These are phyloP conservation scores for Rhinogobio ventralis DNA, from an alignment of 2,797 vertebrate genomes.

Conservation along the genomic window DNA sequence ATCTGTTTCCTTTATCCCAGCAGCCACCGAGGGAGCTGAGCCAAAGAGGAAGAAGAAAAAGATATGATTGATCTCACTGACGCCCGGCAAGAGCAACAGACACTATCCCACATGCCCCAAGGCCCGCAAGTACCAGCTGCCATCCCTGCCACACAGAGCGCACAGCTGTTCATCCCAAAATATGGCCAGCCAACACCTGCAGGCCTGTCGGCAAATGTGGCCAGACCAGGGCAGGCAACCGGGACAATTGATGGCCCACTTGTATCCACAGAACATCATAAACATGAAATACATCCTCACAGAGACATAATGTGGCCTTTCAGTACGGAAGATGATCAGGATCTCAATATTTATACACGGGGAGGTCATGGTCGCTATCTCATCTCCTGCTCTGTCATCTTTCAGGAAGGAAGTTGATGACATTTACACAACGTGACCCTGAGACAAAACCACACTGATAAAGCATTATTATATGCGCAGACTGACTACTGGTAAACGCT, in stretches of 20 bases:
- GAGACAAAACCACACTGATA: constrained; percentile 39
- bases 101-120: constrained; percentile 8
- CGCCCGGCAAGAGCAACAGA: neutral
- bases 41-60: constrained; percentile 45
- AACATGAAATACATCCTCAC: constrained; percentile 21
- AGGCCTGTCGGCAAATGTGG: constrained; percentile 61
- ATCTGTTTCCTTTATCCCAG: constrained; percentile 41
- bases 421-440: constrained; percentile 34
- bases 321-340: neutral
- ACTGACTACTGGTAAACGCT: neutral
- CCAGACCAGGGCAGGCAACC: neutral
- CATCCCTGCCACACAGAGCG: constrained; percentile 24
- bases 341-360: neutral
- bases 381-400: constrained; percentile 61
- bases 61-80: constrained; percentile 34
- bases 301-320: constrained; percentile 32
- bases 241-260: constrained; percentile 22
- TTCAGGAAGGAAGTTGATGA: constrained; percentile 65
- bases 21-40: constrained; percentile 20
- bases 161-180: constrained; percentile 56
- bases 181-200: constrained; percentile 58
- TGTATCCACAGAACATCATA: constrained; percentile 1
- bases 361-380: constrained; percentile 26
- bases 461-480: constrained; percentile 1
- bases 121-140: constrained; percentile 50